Conservation (phyloP, 2,888 invertebrate species). For the Melikaiella ostensackeni region DNA sequence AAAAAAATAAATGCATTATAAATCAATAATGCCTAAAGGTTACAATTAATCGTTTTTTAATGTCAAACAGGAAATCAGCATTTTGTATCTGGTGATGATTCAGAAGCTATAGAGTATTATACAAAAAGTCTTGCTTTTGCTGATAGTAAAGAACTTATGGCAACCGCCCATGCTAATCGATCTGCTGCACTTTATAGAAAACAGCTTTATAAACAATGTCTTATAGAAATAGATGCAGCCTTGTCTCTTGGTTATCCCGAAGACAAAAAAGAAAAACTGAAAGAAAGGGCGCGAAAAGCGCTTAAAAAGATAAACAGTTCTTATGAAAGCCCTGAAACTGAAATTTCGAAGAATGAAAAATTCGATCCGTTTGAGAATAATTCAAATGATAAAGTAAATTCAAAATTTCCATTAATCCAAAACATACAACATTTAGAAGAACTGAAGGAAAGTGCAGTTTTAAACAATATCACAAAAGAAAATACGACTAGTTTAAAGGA, state of each 20-base stretch:
- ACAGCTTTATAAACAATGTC: conserved; percentile 70
- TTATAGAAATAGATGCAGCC: conserved; percentile 72
- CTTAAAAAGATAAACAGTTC: conserved; percentile 56
- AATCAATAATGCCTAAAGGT: background rate
- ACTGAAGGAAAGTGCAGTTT: conserved; percentile 15
- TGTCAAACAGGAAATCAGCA: conserved; percentile 69
- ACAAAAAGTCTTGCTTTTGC: conserved; percentile 73
- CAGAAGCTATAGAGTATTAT: conserved; percentile 72
- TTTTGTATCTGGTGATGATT: conserved; percentile 72
- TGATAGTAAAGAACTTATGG: conserved; percentile 66
- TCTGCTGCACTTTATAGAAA: conserved; percentile 74
- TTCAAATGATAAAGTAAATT: conserved; percentile 24
- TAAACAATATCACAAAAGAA: background rate
- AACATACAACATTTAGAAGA: conserved; percentile 28
- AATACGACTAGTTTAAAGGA: background rate
- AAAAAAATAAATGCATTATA: background rate
- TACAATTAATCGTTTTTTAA: conserved; percentile 4
- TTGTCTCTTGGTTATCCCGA: conserved; percentile 69
- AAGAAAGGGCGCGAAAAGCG: conserved; percentile 69
- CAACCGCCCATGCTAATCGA: conserved; percentile 73
- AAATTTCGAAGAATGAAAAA: conserved; percentile 42
- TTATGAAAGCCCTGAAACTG: conserved; percentile 37
- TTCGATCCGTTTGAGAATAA: conserved; percentile 39
- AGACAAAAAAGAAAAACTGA: conserved; percentile 69
- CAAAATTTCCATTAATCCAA: conserved; percentile 28